phyloP scores from a whole-genome alignment of 2,888 invertebrate genomes.

The Julus scanicus region DNA sequence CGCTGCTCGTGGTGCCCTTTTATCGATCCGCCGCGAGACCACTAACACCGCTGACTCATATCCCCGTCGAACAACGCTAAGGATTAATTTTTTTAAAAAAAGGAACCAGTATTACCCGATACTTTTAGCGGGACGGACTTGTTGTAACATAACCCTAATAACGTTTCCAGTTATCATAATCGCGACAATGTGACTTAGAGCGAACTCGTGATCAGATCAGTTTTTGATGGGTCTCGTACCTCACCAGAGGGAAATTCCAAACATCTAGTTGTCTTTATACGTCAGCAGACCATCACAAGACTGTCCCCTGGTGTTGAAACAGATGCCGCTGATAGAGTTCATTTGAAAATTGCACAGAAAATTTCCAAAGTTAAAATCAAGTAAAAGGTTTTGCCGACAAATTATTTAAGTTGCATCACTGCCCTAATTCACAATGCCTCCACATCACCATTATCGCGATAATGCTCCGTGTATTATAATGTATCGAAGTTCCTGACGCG shows the following conservation, averaged over 20 bases:
- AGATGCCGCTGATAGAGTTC: too few species aligned
- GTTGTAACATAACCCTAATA: not conserved
- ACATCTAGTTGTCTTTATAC: not conserved
- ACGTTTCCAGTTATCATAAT: not conserved
- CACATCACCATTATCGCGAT: not conserved
- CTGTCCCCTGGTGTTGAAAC: too few species aligned
- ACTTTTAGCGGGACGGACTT: not conserved
- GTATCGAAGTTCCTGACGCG: conserved; percentile 7
- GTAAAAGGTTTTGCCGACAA: not conserved
- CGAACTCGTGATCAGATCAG: not conserved
- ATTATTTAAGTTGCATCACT: conserved; percentile 5
- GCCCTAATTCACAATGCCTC: not conserved
- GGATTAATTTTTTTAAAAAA: not conserved
- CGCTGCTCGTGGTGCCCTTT: not conserved
- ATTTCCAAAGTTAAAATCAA: not conserved
- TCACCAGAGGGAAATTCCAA: not conserved
- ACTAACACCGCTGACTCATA: not conserved
- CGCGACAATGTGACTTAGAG: not conserved
- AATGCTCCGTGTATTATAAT: conserved; percentile 24
- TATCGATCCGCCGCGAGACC: not conserved
- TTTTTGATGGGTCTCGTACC: not conserved
- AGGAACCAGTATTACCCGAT: conserved; percentile 13
- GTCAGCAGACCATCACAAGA: not conserved
- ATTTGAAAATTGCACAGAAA: too few species aligned
- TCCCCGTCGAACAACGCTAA: not conserved